phyloP scores from a whole-genome alignment of 2,888 invertebrate genomes.

The Nephrotoma appendiculata region DNA sequence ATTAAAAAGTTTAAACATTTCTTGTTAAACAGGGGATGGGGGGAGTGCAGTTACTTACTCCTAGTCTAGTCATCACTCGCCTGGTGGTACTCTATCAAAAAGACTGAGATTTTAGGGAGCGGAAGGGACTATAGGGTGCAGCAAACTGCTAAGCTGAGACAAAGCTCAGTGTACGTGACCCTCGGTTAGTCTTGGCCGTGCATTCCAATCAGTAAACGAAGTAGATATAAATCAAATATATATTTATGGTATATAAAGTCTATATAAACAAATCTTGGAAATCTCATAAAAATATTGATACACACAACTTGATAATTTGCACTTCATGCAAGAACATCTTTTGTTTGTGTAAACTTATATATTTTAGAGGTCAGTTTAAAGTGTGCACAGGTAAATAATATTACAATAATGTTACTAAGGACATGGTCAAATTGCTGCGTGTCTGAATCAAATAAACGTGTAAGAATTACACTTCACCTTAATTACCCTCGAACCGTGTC shows the following conservation, averaged over 20 bases:
- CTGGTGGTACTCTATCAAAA: too few species aligned
- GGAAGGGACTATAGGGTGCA: too few species aligned
- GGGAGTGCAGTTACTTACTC: too few species aligned
- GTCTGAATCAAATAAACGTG: not conserved
- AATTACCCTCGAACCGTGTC: not conserved
- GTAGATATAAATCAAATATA: too few species aligned
- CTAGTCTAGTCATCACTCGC: too few species aligned
- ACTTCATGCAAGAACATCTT: not conserved
- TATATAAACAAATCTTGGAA: not conserved
- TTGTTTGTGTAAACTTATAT: not conserved
- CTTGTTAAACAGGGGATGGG: too few species aligned
- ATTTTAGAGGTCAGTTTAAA: not conserved
- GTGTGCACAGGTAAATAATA: not conserved
- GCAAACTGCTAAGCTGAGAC: too few species aligned
- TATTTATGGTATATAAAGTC: not conserved
- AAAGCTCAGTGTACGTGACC: too few species aligned
- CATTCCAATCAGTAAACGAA: too few species aligned
- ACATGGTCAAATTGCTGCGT: not conserved
- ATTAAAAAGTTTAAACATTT: too few species aligned
- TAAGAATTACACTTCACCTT: not conserved
- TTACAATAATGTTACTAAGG: not conserved
- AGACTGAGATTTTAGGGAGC: too few species aligned
- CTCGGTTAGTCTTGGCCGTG: too few species aligned
- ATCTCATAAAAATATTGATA: not conserved
- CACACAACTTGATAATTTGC: not conserved